Percentiles rank a stretch among this genome's conserved stretches.
These are phyloP conservation scores for Chaetodon auriga DNA, from an alignment of 2,113 vertebrate genomes.

Conservation along the genomic window DNA sequence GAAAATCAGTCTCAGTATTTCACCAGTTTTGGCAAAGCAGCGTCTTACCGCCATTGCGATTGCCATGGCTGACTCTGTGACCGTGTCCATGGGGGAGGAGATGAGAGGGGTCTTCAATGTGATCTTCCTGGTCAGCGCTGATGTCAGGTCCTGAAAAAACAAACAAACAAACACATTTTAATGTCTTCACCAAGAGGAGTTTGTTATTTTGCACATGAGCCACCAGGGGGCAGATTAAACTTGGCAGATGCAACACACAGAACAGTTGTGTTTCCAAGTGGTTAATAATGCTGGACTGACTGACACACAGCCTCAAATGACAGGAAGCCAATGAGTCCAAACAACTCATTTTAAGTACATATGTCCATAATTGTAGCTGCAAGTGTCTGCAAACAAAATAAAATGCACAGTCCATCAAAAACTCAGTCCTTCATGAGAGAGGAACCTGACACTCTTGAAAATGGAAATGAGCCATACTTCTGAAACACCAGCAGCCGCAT, in stretches of 20 bases:
- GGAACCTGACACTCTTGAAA: background rate
- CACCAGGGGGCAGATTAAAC: conserved; percentile 65
- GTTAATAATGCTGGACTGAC: background rate
- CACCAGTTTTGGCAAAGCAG: background rate
- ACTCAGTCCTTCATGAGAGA: background rate
- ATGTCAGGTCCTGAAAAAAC: conserved; percentile 89
- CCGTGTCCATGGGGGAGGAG: conserved; percentile 97
- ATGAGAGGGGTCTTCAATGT: conserved; percentile 93
- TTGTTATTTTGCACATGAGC: conserved; percentile 1
- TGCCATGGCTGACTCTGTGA: conserved; percentile 95
- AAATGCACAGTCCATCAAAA: background rate
- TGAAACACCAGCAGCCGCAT: background rate
- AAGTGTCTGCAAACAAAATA: background rate
- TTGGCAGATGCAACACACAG: background rate
- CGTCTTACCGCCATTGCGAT: conserved; percentile 93
- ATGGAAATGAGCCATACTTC: background rate
- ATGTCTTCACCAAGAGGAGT: background rate
- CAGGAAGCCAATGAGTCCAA: background rate
- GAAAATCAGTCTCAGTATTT: background rate
- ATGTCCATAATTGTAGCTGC: background rate
- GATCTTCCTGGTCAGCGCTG: conserved; percentile 93
- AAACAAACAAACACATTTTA: background rate
- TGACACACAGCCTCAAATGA: background rate
- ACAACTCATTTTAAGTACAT: background rate
- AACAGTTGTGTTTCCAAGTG: background rate